Evolutionary conservation across 2,113 vertebrate species (phyloP), one percentile per base, ranked within the genome.

Genomic region (Muscicapa adusta): DNA sequence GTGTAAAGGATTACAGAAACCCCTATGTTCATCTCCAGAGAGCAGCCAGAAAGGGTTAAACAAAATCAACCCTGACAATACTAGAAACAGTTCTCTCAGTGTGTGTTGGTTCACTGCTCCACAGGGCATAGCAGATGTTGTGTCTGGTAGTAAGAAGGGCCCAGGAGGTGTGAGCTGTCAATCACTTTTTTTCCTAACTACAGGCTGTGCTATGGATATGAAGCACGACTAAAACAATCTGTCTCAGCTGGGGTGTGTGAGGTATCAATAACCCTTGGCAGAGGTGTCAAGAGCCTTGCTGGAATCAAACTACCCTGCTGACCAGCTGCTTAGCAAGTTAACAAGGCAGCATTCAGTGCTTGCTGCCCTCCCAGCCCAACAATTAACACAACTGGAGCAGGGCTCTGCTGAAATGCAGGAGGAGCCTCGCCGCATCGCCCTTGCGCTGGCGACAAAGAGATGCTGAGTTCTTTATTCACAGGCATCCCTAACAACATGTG

Each of bases 111-210:
- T 98, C 98, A 98, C 98, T 98, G 98, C 97, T 98, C 98, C 98
- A 98, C 98, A 96, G 98, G 98, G 98, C 97, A 98, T 98, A 98
- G 98, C 98, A 98, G 98, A 98, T 98, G 98, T 98, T 98, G 98
- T 97, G 98, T 98, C 97, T 98, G 97, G 98, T 98, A 98, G 98
- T 98, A 98, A 98, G 98, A 98, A 98, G 97, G 98, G 97, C 98
- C 98, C 98, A 98, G 97, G 98, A 98, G 98, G 97, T 98, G 97
- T 97, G 98, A 98, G 95, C 98, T 98, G 98, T 98, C 98, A 98
- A 98, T 98, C 98, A 98, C 96, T 97, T 97, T 93, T 85, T 96
- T 97, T 85, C 91, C 77, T 96, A 97, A 98, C 98, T 98, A 96
- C 97, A 97, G 98, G 97, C 97, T 98, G 97, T 89, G 96, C 97